Evolutionary conservation across 2,797 vertebrate species (phyloP), one percentile per base, ranked within the genome.

Genomic region (Coregonus sp.): DNA sequence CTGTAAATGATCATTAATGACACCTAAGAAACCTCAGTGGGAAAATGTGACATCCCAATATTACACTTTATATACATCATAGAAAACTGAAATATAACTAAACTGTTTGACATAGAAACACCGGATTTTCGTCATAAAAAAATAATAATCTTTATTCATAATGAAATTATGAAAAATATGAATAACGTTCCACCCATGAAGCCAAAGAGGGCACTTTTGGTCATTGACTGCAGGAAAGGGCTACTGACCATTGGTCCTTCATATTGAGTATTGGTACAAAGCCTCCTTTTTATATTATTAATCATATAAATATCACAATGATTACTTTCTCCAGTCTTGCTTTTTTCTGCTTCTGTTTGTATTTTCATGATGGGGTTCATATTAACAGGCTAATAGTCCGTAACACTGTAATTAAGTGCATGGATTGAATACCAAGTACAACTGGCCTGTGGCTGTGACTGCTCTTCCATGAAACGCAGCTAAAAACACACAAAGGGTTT

Each of bases 381-480:
- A 90, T 92, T 89, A 72, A 73, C 83, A 70, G 78, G 83, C 72
- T 79, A 78, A 86, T 87, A 84, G 67, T 85, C 78, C 72, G 59
- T 86, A 77, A 84, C 86, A 86, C 5, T 87, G 87, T 85, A 87
- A 91, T 90, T 54, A 54, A 79, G 78, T 51, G 15, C 81, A 83
- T 81, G 33, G 50, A 79, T 83, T 72, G 82, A 89, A 89, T 84
- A 81, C 75, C 73, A 80, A 59, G 72, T 70, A 72, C 70, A 33
- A 37, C 73, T 76, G 75, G 7, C 40, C 40, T 47, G 40, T 37
- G 35, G 35, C 79, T 80, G 11, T 71, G 73, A 72, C 29, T 74
- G 71, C 37, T 82, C 74, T 35, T 77, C 76, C 74, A 40, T 86
- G 68, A 86, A 84, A 81, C 75, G 77, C 75, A 25, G 29, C 12